These are phyloP conservation scores for Hippopotamyrus pictus DNA, from an alignment of 2,797 vertebrate genomes.

Conservation along the genomic window DNA sequence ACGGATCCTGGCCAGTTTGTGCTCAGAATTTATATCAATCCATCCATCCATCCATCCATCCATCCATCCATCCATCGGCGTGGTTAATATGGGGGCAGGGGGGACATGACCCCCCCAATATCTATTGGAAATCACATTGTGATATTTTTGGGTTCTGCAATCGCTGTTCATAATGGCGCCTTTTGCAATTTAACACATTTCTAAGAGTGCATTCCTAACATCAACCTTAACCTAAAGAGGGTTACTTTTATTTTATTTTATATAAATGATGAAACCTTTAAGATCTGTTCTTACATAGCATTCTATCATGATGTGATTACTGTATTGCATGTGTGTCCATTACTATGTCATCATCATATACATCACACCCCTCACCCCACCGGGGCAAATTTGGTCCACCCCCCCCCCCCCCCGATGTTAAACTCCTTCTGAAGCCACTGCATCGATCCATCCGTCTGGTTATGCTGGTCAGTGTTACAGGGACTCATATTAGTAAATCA, in stretches of 20 bases:
- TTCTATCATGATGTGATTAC: not conserved
- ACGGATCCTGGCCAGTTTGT: not conserved
- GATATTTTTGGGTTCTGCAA: not conserved
- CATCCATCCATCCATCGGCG: not conserved
- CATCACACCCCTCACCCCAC: not conserved
- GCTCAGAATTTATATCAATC: not conserved
- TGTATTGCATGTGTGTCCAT: not conserved
- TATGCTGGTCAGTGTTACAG: not conserved
- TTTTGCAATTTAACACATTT: not conserved
- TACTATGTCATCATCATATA: not conserved
- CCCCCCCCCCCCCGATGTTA: not conserved
- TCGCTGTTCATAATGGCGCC: not conserved
- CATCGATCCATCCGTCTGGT: not conserved
- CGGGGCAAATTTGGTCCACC: not conserved
- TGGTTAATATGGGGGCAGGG: not conserved
- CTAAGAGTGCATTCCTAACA: not conserved
- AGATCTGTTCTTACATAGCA: not conserved
- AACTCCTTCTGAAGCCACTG: not conserved
- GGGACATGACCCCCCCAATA: not conserved
- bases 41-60: not conserved
- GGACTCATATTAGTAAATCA: not conserved
- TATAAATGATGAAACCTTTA: not conserved
- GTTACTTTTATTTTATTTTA: not conserved
- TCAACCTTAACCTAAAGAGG: not conserved
- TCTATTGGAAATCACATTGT: not conserved